Conservation (phyloP, 2,797 vertebrate species). For the Haliaeetus albicilla region DNA sequence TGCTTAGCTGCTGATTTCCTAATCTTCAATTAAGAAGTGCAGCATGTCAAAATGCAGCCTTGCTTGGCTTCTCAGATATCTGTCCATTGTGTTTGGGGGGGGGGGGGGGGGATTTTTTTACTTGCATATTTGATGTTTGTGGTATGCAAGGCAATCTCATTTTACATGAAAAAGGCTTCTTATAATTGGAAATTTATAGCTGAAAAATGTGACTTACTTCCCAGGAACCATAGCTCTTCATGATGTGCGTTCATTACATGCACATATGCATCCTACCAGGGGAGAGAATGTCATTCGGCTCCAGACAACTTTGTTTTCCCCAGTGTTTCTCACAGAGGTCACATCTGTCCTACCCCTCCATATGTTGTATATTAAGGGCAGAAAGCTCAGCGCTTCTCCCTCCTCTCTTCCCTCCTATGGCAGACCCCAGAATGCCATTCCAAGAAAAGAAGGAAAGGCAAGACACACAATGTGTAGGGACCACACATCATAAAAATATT, state of each 20-base stretch:
- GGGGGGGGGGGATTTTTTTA: background rate
- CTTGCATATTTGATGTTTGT: background rate
- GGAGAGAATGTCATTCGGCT: background rate
- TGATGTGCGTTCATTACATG: fast-evolving
- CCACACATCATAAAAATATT: background rate
- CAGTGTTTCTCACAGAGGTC: background rate
- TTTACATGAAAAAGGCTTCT: background rate
- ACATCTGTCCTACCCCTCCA: background rate
- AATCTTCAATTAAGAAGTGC: slow-evolving; percentile 25
- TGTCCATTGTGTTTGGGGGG: background rate
- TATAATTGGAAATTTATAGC: slow-evolving; percentile 10
- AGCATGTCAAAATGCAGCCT: background rate
- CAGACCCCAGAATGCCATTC: background rate
- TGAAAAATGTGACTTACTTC: background rate
- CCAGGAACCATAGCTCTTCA: background rate
- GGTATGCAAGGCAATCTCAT: background rate
- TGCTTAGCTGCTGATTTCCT: background rate
- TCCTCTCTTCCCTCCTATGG: background rate
- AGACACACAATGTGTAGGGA: fast-evolving
- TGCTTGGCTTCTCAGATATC: background rate
- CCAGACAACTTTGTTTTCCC: background rate
- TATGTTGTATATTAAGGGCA: background rate
- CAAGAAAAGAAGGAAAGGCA: background rate
- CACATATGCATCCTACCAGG: background rate
- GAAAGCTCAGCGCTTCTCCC: background rate